Conservation (phyloP, 2,113 vertebrate genomes). For the Talpa occidentalis region DNA sequence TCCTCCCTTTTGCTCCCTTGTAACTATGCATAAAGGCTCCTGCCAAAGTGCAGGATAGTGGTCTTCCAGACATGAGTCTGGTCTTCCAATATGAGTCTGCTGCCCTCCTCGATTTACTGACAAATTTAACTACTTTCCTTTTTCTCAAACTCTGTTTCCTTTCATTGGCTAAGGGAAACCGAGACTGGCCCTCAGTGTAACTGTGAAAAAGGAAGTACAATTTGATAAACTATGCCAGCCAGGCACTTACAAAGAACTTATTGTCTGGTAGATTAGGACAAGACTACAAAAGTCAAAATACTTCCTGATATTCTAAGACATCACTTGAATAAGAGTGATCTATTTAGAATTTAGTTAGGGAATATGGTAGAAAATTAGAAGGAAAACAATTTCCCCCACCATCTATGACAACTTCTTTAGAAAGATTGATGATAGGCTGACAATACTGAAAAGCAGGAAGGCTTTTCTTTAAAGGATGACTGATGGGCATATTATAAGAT, state of each 20-base stretch:
- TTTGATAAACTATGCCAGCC: not conserved
- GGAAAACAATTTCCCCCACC: not conserved
- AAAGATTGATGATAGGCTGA: not conserved
- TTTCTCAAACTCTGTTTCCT: too few species aligned
- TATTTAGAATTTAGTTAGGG: not conserved
- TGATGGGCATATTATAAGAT: not conserved
- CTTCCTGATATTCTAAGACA: not conserved
- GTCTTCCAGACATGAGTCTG: too few species aligned
- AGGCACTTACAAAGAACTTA: not conserved
- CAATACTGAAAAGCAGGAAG: not conserved
- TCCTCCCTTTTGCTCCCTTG: too few species aligned
- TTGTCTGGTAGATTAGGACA: not conserved
- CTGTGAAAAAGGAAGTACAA: not conserved
- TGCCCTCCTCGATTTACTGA: too few species aligned
- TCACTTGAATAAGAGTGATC: not conserved
- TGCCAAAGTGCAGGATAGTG: too few species aligned
- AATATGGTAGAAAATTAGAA: not conserved
- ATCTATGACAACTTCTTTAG: not conserved
- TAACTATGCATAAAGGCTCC: too few species aligned
- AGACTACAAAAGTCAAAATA: not conserved
- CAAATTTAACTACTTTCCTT: too few species aligned
- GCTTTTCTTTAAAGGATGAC: not conserved
- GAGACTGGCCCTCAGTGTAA: too few species aligned
- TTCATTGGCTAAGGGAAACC: too few species aligned
- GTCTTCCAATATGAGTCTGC: too few species aligned